Conservation (phyloP, 2,888 invertebrate species). For the Cynaeus angustus region DNA sequence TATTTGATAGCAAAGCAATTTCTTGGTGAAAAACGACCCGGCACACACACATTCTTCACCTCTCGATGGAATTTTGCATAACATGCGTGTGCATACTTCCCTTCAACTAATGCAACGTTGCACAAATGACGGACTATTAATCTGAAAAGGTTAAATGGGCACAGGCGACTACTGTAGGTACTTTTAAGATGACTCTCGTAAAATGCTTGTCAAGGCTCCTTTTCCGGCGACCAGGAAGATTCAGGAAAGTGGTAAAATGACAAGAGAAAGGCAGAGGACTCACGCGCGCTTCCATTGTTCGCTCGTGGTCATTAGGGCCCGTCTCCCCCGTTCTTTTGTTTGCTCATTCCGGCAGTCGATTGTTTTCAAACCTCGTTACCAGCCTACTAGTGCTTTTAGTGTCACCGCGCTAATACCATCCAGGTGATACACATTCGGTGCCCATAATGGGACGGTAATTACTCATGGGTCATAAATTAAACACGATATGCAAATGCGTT, state of each 20-base stretch:
- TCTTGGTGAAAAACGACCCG: slow-evolving; percentile 27
- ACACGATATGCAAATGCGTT: slow-evolving; percentile 10
- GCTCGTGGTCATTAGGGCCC: slow-evolving; percentile 47
- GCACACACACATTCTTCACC: slow-evolving; percentile 31
- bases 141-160: slow-evolving; percentile 50
- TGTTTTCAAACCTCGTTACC: slow-evolving; percentile 50
- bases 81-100: slow-evolving; percentile 45
- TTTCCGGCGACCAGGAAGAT: slow-evolving; percentile 4
- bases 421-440: slow-evolving; percentile 25
- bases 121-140: slow-evolving; percentile 51
- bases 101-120: slow-evolving; percentile 41
- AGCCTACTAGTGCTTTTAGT: slow-evolving; percentile 29
- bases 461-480: slow-evolving; percentile 15
- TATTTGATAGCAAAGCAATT: slow-evolving; percentile 26
- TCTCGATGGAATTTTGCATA: slow-evolving; percentile 36
- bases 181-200: too few species aligned
- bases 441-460: slow-evolving; percentile 9
- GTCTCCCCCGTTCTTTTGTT: slow-evolving; percentile 48
- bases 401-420: slow-evolving; percentile 5
- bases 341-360: slow-evolving; percentile 50
- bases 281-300: slow-evolving; percentile 44
- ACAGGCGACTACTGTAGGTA: slow-evolving; percentile 24
- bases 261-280: slow-evolving; percentile 37
- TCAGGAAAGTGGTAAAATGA: slow-evolving; percentile 30
- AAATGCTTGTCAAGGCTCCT: slow-evolving; percentile 2